phyloP scores from a whole-genome alignment of 2,113 vertebrate species.

The Thinocorus orbignyianus region DNA sequence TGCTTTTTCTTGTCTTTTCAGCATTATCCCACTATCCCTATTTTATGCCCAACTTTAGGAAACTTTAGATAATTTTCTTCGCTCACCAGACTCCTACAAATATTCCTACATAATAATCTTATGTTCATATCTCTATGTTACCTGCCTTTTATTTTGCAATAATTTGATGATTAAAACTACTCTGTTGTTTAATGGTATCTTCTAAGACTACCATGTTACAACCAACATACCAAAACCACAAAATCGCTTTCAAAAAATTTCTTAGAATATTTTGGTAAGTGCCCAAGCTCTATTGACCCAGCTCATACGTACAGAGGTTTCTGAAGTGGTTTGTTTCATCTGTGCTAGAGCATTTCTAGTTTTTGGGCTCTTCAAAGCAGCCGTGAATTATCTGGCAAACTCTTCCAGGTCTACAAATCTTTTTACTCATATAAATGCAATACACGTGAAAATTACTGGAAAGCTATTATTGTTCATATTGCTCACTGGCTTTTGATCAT shows the following conservation, averaged over 20 bases:
- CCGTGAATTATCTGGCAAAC: not conserved
- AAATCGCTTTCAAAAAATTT: not conserved
- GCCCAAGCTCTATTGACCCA: not conserved
- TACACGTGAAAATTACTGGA: not conserved
- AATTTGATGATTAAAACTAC: not conserved
- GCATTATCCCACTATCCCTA: not conserved
- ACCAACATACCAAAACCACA: not conserved
- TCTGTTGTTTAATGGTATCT: not conserved
- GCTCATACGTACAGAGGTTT: not conserved
- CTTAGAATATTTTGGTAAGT: not conserved
- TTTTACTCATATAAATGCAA: not conserved
- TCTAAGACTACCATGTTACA: not conserved
- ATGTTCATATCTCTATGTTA: not conserved
- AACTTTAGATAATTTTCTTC: not conserved
- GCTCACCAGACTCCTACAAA: not conserved
- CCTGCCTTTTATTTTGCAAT: not conserved
- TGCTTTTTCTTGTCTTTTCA: not conserved
- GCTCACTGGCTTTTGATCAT: not conserved
- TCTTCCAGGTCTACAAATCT: not conserved
- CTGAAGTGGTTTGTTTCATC: not conserved
- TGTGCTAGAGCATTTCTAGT: not conserved
- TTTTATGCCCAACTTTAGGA: not conserved
- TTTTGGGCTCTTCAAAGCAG: not conserved
- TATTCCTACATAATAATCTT: not conserved
- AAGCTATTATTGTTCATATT: fast-evolving